Evolutionary conservation across 1,140 invertebrate genomes (phyloP).

Genomic region (Drosophila rufa): DNA sequence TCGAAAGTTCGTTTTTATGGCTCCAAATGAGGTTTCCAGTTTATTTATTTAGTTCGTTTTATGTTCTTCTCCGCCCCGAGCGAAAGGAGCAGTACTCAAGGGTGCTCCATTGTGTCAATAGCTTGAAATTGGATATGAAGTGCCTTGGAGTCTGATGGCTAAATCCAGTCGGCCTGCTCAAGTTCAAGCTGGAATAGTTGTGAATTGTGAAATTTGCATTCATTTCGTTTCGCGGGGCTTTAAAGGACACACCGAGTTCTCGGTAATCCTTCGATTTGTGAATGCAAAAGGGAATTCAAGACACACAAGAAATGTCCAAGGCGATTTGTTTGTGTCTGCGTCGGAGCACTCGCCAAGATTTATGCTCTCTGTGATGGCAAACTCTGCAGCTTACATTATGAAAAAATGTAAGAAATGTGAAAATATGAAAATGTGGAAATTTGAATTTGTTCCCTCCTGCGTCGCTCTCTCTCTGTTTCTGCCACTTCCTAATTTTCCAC

Average conservation of each 20-base stretch:
- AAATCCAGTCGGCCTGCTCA: conserved; percentile 12
- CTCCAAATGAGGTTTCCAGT: conserved; percentile 32
- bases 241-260: conserved; percentile 30
- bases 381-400: conserved; percentile 25
- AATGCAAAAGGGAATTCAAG: conserved; percentile 34
- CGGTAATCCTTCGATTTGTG: conserved; percentile 42
- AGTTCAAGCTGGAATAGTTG: conserved; percentile 36
- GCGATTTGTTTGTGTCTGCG: conserved; percentile 71
- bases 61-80: conserved; percentile 3
- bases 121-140: conserved; percentile 59
- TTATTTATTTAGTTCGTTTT: conserved; percentile 37
- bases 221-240: conserved; percentile 30
- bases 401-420: conserved; percentile 40
- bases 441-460: conserved; percentile 47
- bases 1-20: conserved; percentile 40
- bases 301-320: conserved; percentile 46
- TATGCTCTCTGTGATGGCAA: conserved; percentile 53
- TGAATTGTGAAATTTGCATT: conserved; percentile 41
- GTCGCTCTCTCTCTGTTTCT: conserved; percentile 11
- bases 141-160: conserved; percentile 21
- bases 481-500: conserved; percentile 72
- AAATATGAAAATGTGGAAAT: conserved; percentile 56
- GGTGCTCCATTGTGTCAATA: conserved; percentile 64
- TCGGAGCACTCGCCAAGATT: conserved; percentile 57
- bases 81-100: conserved; percentile 19